These are phyloP conservation scores for Typhlichthys eigenmanni DNA, from an alignment of 2,797 vertebrate species.

Conservation along the genomic window DNA sequence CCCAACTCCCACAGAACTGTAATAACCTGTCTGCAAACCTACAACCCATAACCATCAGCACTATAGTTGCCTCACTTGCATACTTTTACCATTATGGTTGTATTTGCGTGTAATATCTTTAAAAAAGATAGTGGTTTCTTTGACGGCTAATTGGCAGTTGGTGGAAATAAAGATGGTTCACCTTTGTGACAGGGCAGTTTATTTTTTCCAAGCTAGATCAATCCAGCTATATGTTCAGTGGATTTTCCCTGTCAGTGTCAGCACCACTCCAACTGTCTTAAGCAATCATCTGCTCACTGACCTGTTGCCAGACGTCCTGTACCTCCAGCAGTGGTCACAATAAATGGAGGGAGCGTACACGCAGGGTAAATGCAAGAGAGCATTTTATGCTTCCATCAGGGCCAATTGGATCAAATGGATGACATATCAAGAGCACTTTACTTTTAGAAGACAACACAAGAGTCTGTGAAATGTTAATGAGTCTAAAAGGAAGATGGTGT, in stretches of 20 bases:
- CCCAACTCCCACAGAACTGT: slow-evolving; percentile 22
- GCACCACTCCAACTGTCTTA: slow-evolving; percentile 63
- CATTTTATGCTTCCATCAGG: slow-evolving; percentile 63
- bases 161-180: slow-evolving; percentile 46
- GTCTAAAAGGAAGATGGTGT: slow-evolving; percentile 67
- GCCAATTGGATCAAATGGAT: slow-evolving; percentile 58
- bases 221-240: slow-evolving; percentile 58
- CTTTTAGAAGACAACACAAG: slow-evolving; percentile 41
- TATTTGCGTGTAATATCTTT: slow-evolving; percentile 32
- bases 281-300: slow-evolving; percentile 63
- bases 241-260: slow-evolving; percentile 63
- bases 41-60: slow-evolving; percentile 11
- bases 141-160: slow-evolving; percentile 20
- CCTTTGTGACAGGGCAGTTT: slow-evolving; percentile 57
- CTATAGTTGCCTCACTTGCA: slow-evolving; percentile 4
- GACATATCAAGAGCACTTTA: slow-evolving; percentile 65
- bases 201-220: slow-evolving; percentile 59
- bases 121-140: slow-evolving; percentile 32
- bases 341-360: slow-evolving; percentile 55
- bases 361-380: slow-evolving; percentile 37
- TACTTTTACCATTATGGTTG: slow-evolving; percentile 12
- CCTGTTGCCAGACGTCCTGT: slow-evolving; percentile 46
- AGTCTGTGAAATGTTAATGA: slow-evolving; percentile 66
- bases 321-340: slow-evolving; percentile 42
- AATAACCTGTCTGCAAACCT: slow-evolving; percentile 28